Base-by-base conservation (phyloP, 1,140 invertebrate genomes). In the Caerostris darwini region DNA sequence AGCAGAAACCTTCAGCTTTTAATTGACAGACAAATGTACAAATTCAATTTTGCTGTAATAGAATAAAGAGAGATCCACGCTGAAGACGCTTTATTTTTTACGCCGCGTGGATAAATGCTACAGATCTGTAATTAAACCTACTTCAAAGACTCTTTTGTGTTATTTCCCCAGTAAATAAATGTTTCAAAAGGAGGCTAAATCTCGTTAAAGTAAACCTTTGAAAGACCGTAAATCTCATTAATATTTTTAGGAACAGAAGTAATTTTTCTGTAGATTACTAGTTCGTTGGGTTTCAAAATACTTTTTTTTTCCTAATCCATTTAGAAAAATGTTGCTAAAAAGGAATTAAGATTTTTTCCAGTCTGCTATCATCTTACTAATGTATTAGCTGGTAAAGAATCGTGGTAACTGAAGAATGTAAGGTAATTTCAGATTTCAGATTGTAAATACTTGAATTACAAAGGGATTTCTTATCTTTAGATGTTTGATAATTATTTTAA, bases 21-120 rank as follows among this genome's bases (percentile, higher is more conserved):
- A 53, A 77, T 77, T 77, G 71, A 77, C 71, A 77, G 71, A 77
- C 19, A 77, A 77, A 77, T 10, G 71, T 50, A 77, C 71, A 77
- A 77, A 77, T 77, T 77, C 71, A 77, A 77, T 77, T 77, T 77
- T 77, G 34, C 14, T 53, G 34, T 77, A 77, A 53, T 12, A 77
- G 34, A 77, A 77, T 77, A 77, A 77, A 53, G 71, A 50, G 8
- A 53, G 12, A 50, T 12, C 10, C 34, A 50, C 4, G 10, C 4
- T 8, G 10, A 50, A 12, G 10, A 0, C 34, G 34, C 34, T 34
- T 34, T 77, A 50, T 77, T 77, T 77, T 77, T 10, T 12, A 53
- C 3, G 4, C 8, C 3, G 2, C 12, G 3, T 10, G 19, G 19
- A 77, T 77, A 77, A 77, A 77, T 77, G 34, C 3, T 77, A 12